These are phyloP conservation scores for Temnothorax unifasciatus DNA, from an alignment of 2,888 invertebrate genomes.

Conservation along the genomic window DNA sequence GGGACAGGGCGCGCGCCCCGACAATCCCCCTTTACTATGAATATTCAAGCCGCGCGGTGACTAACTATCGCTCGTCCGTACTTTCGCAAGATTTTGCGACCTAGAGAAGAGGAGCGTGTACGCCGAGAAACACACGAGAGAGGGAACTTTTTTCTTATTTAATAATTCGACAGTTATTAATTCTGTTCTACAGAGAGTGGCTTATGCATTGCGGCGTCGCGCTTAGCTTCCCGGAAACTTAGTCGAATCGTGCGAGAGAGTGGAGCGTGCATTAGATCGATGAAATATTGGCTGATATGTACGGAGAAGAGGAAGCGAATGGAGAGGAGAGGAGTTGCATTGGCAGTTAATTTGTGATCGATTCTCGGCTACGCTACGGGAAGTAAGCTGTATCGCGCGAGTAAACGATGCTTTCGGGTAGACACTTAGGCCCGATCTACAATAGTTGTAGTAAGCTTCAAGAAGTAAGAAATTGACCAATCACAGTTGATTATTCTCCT, in stretches of 20 bases:
- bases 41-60: conserved; percentile 64
- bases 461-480: no score
- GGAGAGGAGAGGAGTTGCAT: background rate
- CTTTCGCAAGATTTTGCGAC: conserved; percentile 38
- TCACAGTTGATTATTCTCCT: no score
- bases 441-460: no score
- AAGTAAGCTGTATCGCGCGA: conserved; percentile 29
- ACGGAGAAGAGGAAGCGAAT: background rate
- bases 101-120: background rate
- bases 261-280: background rate
- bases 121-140: background rate
- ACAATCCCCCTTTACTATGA: conserved; percentile 59
- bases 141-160: conserved; percentile 10
- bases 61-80: conserved; percentile 58
- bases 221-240: conserved; percentile 1
- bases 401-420: background rate
- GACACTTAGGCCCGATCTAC: no score
- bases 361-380: conserved; percentile 9
- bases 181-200: background rate
- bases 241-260: background rate
- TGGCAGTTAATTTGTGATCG: conserved; percentile 46
- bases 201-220: background rate
- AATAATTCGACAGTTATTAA: conserved; percentile 40
- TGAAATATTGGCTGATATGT: conserved; percentile 17
- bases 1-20: conserved; percentile 37